These are phyloP conservation scores for Podargus strigoides DNA, from an alignment of 2,797 vertebrate genomes.

Conservation along the genomic window DNA sequence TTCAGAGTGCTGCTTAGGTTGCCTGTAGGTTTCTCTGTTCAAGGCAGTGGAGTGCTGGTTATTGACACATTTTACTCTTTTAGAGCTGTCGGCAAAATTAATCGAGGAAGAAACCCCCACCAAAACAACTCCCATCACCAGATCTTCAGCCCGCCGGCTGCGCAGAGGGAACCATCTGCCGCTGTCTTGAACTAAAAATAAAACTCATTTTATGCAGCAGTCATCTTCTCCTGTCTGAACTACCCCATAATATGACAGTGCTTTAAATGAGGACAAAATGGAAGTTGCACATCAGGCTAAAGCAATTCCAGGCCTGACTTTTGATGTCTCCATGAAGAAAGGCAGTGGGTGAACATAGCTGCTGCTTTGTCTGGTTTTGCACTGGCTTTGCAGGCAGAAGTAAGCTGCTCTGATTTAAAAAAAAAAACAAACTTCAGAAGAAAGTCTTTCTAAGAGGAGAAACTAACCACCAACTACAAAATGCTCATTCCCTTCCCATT, in stretches of 20 bases:
- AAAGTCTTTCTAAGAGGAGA: neutral
- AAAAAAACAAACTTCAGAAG: neutral
- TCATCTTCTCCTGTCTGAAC: neutral
- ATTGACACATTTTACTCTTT: neutral
- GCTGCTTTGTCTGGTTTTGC: neutral
- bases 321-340: neutral
- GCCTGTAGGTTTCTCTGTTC: neutral
- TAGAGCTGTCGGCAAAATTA: constrained; percentile 80
- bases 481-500: neutral
- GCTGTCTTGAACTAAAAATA: constrained; percentile 16
- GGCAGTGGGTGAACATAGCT: neutral
- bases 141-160: constrained; percentile 74
- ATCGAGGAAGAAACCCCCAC: constrained; percentile 88
- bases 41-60: neutral
- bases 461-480: neutral
- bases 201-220: neutral
- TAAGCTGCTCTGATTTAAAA: neutral
- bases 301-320: neutral
- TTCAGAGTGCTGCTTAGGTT: neutral
- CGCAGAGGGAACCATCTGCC: constrained; percentile 3
- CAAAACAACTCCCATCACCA: constrained; percentile 89
- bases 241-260: neutral
- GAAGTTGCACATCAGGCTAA: neutral
- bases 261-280: neutral
- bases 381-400: neutral